Base-by-base conservation (phyloP, 2,888 invertebrate species). In the Platerodrilus igneus region DNA sequence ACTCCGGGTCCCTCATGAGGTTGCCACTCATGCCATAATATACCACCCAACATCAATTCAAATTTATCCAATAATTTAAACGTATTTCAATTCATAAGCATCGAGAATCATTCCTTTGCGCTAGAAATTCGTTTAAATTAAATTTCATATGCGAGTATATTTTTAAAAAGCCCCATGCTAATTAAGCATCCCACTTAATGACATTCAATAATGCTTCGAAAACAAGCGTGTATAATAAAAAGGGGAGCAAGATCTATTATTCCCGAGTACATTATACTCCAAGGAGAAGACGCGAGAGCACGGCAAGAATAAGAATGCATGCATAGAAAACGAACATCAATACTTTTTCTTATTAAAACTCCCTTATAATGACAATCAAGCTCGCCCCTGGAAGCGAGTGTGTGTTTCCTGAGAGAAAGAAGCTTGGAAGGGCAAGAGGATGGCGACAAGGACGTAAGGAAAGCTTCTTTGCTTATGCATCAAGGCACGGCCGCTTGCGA, bases 291-390 rank as follows among this genome's bases (percentile, higher is more conserved):
- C 55, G 60, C 47, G 39, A 50, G 42, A 47, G 45, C 61, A 62
- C 62, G 63, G 60, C 59, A 62, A 62, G 63, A 64, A 64, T 64
- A 64, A 64, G 64, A 64, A 64, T 64, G 64, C 64, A 64, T 64
- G 62, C 64, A 66, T 66, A 65, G 64, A 66, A 66, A 66, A 52
- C 64, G 65, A 66, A 66, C 67, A 66, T 67, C 66, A 67, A 67
- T 67, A 66, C 67, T 67, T 66, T 43, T 63, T 64, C 66, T 66
- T 67, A 67, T 66, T 67, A 67, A 66, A 67, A 67, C 64, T 64
- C 64, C 64, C 65, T 64, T 62, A 63, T 66, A 66, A 66, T 67
- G 64, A 67, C 64, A 65, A 65, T 64, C 64, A 64, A 64, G 63
- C 58, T 43, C 47, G 50, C 52, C 50, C 50, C 50, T 48, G 56